Percentiles rank a stretch among this genome's conserved stretches.
Conservation (phyloP, 2,888 invertebrate species). For the Dolichomitus sp. region DNA sequence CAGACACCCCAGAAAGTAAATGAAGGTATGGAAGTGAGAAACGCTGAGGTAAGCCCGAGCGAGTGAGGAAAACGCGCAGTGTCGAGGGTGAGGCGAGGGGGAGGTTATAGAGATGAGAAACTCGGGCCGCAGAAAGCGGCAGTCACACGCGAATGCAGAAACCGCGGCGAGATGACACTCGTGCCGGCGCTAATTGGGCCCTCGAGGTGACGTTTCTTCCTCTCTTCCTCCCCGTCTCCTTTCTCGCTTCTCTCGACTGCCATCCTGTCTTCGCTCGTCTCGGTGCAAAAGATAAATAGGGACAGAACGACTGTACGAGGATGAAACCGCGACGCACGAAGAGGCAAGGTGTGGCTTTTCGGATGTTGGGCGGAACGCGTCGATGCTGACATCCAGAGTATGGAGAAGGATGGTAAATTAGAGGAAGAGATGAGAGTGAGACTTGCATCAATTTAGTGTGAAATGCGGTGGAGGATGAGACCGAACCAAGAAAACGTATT, state of each 20-base stretch:
- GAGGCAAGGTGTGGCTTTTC: slow-evolving; percentile 69
- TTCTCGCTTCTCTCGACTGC: slow-evolving; percentile 5
- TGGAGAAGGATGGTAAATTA: slow-evolving; percentile 29
- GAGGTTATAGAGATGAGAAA: slow-evolving; percentile 55
- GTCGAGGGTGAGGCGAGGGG: slow-evolving; percentile 2
- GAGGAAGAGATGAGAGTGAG: slow-evolving; percentile 15
- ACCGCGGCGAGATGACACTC: slow-evolving; percentile 84
- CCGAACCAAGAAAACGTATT: neutral
- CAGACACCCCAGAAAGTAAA: neutral
- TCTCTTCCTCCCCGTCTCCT: neutral
- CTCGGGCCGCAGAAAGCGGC: slow-evolving; percentile 80
- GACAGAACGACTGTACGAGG: slow-evolving; percentile 56
- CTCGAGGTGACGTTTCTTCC: slow-evolving; percentile 83
- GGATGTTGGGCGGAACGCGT: slow-evolving; percentile 67
- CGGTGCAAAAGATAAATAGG: slow-evolving; percentile 35
- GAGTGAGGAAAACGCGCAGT: slow-evolving; percentile 31
- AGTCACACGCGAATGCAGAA: slow-evolving; percentile 83
- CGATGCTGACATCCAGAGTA: slow-evolving; percentile 33
- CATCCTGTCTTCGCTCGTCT: slow-evolving; percentile 37
- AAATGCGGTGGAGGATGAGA: neutral
- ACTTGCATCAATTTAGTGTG: slow-evolving; percentile 43
- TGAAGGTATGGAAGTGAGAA: neutral
- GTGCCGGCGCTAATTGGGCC: slow-evolving; percentile 85
- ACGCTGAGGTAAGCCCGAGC: neutral
- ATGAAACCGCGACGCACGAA: slow-evolving; percentile 20